A percentile compares a stretch with the other conserved stretches of the same genome.
phyloP scores from a whole-genome alignment of 2,888 invertebrate species.

The Eumerus sabulonum region DNA sequence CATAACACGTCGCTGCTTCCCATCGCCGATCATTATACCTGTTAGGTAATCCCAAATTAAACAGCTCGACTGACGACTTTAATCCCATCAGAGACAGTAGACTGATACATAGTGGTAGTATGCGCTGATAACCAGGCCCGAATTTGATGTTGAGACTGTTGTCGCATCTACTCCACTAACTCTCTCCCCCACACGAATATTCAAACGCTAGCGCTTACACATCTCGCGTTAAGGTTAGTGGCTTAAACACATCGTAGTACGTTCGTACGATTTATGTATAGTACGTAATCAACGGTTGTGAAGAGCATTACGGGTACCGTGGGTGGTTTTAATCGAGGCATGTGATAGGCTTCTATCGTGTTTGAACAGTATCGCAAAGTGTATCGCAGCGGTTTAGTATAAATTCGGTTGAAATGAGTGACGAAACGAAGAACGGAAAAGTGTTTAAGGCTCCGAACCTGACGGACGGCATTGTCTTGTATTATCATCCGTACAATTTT shows the following conservation, averaged over 20 bases:
- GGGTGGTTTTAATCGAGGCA: slow-evolving; percentile 36
- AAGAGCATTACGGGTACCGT: neutral
- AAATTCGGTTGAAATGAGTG: slow-evolving; percentile 47
- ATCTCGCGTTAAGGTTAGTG: no score
- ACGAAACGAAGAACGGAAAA: slow-evolving; percentile 52
- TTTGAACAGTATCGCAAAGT: neutral
- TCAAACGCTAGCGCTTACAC: no score
- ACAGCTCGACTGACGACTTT: slow-evolving; percentile 9
- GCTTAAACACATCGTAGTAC: no score
- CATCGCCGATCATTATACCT: no score
- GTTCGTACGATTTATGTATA: no score
- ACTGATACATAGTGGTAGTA: no score
- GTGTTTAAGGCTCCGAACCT: slow-evolving; percentile 75
- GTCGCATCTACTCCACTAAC: no score
- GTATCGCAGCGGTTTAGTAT: neutral
- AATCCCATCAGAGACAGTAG: neutral
- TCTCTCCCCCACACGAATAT: no score
- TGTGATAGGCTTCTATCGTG: slow-evolving; percentile 40
- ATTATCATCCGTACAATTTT: slow-evolving; percentile 86
- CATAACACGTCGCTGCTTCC: no score
- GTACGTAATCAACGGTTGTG: no score
- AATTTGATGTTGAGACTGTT: no score
- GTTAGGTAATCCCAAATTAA: slow-evolving; percentile 5
- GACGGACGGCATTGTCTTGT: slow-evolving; percentile 81
- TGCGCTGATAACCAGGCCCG: no score